These are phyloP conservation scores for Xenus cinereus DNA, from an alignment of 2,113 vertebrate genomes.

Conservation along the genomic window DNA sequence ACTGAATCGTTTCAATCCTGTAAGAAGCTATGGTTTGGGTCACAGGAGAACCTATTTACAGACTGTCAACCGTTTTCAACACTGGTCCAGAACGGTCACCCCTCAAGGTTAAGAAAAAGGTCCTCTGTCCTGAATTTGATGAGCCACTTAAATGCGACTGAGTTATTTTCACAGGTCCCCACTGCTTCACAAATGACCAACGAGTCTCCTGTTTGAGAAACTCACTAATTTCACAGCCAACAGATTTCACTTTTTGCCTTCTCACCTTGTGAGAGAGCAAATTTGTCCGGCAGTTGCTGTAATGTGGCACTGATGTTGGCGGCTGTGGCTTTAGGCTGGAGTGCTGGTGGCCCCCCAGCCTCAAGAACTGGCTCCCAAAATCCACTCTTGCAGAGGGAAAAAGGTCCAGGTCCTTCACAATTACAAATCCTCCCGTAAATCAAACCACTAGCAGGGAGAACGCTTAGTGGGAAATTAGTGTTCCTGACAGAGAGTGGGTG, in stretches of 20 bases:
- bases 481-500: background rate
- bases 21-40: background rate
- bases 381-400: background rate
- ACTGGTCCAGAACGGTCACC: background rate
- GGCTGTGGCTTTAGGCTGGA: rapidly evolving
- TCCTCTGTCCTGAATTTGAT: background rate
- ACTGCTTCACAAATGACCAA: background rate
- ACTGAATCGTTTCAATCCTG: background rate
- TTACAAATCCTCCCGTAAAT: constrained; percentile 32
- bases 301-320: background rate
- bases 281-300: background rate
- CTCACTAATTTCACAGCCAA: background rate
- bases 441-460: constrained; percentile 18
- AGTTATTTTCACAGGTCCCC: background rate
- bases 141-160: background rate
- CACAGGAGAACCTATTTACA: background rate
- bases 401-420: constrained; percentile 12
- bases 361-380: background rate
- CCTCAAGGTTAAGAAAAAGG: background rate
- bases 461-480: constrained; percentile 55
- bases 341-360: background rate
- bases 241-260: background rate
- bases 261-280: background rate
- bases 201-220: rapidly evolving
- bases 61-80: background rate